phyloP scores from a whole-genome alignment of 2,888 invertebrate genomes.

The Tineola bisselliella region DNA sequence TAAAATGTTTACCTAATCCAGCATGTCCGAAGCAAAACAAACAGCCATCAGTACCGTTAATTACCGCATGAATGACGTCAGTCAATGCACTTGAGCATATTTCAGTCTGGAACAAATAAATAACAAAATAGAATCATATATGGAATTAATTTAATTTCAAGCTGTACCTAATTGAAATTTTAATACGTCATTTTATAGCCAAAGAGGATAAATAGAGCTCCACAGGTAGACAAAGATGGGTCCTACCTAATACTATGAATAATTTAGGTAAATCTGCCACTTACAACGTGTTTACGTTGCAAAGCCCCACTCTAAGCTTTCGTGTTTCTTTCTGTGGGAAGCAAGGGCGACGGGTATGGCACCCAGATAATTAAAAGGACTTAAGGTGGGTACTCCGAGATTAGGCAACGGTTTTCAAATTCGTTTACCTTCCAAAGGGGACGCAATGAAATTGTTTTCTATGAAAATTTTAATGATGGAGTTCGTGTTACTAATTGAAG shows the following conservation, averaged over 20 bases:
- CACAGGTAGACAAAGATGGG: constrained; percentile 8
- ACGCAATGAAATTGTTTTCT: constrained; percentile 58
- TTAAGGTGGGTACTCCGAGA: constrained; percentile 15
- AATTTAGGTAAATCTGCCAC: constrained; percentile 38
- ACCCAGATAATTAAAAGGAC: constrained; percentile 16
- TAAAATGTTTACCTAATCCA: constrained; percentile 75
- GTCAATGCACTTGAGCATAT: constrained; percentile 90
- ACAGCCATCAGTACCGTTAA: constrained; percentile 93
- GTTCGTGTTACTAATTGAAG: constrained; percentile 13
- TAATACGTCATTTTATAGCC: background rate
- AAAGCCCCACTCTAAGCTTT: constrained; percentile 19
- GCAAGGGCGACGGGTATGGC: background rate
- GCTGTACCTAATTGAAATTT: background rate
- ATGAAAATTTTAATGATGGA: constrained; percentile 56
- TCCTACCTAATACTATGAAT: constrained; percentile 28
- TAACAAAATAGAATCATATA: too few species aligned
- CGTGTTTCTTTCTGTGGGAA: constrained; percentile 13
- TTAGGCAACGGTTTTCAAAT: constrained; percentile 13
- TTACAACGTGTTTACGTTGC: constrained; percentile 26
- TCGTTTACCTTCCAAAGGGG: constrained; percentile 23
- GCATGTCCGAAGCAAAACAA: constrained; percentile 91
- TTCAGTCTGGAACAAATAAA: constrained; percentile 79
- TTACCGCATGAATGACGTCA: constrained; percentile 94
- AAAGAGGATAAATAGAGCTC: background rate
- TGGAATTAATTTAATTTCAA: background rate